Evolutionary conservation across 1,140 invertebrate species (phyloP), one percentile per base, ranked within the genome.

Genomic region (Brachystomella parvula): DNA sequence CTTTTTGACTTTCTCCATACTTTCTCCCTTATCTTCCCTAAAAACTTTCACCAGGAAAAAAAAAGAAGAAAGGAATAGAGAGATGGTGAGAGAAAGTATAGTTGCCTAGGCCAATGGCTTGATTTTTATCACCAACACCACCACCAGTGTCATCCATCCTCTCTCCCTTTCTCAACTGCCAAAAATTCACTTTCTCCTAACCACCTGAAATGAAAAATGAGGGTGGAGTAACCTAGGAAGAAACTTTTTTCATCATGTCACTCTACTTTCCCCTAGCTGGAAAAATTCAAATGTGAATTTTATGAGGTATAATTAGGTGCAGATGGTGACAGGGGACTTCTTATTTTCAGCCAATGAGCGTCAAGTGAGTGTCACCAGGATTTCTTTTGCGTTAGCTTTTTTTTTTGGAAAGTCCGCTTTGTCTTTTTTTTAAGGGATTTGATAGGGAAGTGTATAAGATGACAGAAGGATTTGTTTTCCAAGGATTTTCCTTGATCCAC

Each of bases 151-250:
- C 35, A 39, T 39, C 35, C 19, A 39, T 39, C 35, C 35, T 39
- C 35, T 39, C 35, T 9, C 19, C 35, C 19, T 9, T 39, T 19
- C 35, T 39, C 35, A 39, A 39, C 35, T 39, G 35, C 35, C 35
- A 39, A 39, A 39, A 39, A 39, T 39, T 39, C 35, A 39, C 35
- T 39, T 39, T 39, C 35, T 9, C 35, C 35, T 39, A 19, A n/a
- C n/a, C n/a, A n/a, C n/a, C n/a, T n/a, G n/a, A n/a, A n/a, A 53
- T 53, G 49, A 53, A 53, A 26, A 53, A 53, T 53, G 49, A 53
- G 49, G 49, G 24, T 6, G 24, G 24, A 53, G 21, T 53, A 26
- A 53, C 15, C 12, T 6, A 17, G 49, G 49, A 15, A 6, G 35
- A 39, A 6, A 39, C 35, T 39, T 39, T 39, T 39, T 39, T 19